phyloP scores from a whole-genome alignment of 2,888 invertebrate genomes.

The Pyrrhia umbra region DNA sequence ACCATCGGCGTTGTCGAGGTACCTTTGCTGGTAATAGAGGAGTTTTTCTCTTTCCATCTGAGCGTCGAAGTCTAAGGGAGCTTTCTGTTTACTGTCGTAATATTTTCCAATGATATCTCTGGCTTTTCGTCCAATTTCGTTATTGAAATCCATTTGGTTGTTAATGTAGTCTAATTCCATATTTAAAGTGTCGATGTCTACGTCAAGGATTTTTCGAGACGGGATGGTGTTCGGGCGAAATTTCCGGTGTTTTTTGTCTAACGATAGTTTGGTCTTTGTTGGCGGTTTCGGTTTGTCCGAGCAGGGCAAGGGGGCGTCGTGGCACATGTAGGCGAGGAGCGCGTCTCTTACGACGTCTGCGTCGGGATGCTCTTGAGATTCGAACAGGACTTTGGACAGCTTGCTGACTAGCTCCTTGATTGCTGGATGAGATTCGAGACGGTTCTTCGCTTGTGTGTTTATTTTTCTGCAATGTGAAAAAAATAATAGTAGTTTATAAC shows the following conservation, averaged over 20 bases:
- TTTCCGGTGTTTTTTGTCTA: constrained; percentile 70
- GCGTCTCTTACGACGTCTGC: constrained; percentile 95
- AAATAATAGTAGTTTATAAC: background rate
- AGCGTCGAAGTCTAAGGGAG: constrained; percentile 85
- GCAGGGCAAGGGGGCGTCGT: constrained; percentile 95
- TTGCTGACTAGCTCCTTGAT: constrained; percentile 93
- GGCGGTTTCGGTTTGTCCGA: constrained; percentile 78
- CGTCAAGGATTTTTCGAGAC: constrained; percentile 76
- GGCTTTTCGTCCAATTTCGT: constrained; percentile 84
- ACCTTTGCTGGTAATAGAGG: constrained; percentile 85
- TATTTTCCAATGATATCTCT: constrained; percentile 84
- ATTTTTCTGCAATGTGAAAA: constrained; percentile 84
- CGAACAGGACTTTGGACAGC: constrained; percentile 92
- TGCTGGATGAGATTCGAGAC: constrained; percentile 93
- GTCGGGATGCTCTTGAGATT: constrained; percentile 92
- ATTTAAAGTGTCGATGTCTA: constrained; percentile 83
- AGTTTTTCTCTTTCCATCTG: constrained; percentile 89
- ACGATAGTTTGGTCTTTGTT: constrained; percentile 61
- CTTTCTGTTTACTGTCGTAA: constrained; percentile 79
- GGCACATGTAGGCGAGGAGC: constrained; percentile 95
- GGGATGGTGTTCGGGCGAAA: constrained; percentile 64
- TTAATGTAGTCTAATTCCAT: constrained; percentile 86
- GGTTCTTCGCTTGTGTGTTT: constrained; percentile 91
- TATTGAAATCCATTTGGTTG: constrained; percentile 84
- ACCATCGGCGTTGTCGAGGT: constrained; percentile 83